phyloP scores from a whole-genome alignment of 2,797 vertebrate species.

The Emydoidea blandingii region DNA sequence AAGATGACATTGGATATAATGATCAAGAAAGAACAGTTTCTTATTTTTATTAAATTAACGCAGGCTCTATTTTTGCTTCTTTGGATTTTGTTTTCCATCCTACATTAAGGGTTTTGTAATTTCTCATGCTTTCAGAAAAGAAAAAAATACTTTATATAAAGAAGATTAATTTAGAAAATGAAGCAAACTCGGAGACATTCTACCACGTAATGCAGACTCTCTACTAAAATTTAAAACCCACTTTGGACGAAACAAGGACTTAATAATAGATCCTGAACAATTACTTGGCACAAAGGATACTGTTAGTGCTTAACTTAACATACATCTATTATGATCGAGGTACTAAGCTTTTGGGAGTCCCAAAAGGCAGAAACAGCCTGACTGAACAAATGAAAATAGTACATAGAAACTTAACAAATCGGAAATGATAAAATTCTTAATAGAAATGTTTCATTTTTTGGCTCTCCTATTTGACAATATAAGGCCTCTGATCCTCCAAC shows the following conservation, averaged over 20 bases:
- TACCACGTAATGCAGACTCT: conserved; percentile 38
- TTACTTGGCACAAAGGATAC: conserved; percentile 9
- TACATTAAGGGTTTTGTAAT: not conserved
- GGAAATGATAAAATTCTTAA: conserved; percentile 1
- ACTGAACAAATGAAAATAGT: conserved; percentile 31
- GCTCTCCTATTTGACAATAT: not conserved
- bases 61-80: conserved; percentile 11
- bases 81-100: conserved; percentile 17
- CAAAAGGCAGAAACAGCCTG: conserved; percentile 33
- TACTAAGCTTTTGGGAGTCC: conserved; percentile 25
- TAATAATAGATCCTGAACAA: conserved; percentile 21
- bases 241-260: conserved; percentile 52
- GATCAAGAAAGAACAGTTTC: conserved; percentile 25
- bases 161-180: conserved; percentile 35
- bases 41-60: conserved; percentile 19
- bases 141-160: conserved; percentile 10
- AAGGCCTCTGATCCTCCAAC: not conserved
- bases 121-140: conserved; percentile 48
- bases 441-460: not conserved
- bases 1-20: conserved; percentile 54
- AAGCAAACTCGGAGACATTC: conserved; percentile 54
- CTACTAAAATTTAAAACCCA: conserved; percentile 53
- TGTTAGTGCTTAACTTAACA: conserved; percentile 8
- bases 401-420: conserved; percentile 7
- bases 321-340: not conserved